A percentile compares a stretch with the other conserved stretches of the same genome.
Evolutionary conservation across 2,888 invertebrate species (phyloP).

Genomic region (Mystacides longicornis): DNA sequence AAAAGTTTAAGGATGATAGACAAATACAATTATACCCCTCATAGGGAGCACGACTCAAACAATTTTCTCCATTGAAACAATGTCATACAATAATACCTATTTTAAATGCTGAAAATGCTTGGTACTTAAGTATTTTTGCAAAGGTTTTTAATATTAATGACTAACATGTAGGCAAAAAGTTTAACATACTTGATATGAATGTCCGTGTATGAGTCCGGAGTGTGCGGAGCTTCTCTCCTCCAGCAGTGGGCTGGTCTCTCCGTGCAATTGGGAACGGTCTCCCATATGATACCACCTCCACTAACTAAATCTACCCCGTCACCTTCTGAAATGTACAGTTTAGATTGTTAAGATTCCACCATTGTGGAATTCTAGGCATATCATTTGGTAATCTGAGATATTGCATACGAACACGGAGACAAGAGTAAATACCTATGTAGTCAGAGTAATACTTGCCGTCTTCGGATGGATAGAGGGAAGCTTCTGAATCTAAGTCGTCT

Average conservation of each 20-base stretch:
- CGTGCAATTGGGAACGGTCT: slow-evolving; percentile 17
- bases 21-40: no score
- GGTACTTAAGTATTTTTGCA: no score
- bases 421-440: background rate
- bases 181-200: slow-evolving; percentile 25
- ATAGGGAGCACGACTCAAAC: no score
- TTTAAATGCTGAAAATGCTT: no score
- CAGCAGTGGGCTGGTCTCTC: slow-evolving; percentile 25
- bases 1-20: no score
- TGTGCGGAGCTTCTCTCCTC: slow-evolving; percentile 24
- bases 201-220: slow-evolving; percentile 25
- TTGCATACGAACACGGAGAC: no score
- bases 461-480: slow-evolving; percentile 55
- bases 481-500: slow-evolving; percentile 62
- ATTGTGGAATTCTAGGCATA: background rate
- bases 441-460: slow-evolving; percentile 48
- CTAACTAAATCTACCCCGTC: slow-evolving; percentile 22
- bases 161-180: no score
- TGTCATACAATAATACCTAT: no score
- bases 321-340: slow-evolving; percentile 15
- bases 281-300: slow-evolving; percentile 18
- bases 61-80: no score
- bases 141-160: no score
- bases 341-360: background rate
- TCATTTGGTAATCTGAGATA: no score